Evolutionary conservation across 2,113 vertebrate species (phyloP).

Genomic region (Aepyceros melampus): DNA sequence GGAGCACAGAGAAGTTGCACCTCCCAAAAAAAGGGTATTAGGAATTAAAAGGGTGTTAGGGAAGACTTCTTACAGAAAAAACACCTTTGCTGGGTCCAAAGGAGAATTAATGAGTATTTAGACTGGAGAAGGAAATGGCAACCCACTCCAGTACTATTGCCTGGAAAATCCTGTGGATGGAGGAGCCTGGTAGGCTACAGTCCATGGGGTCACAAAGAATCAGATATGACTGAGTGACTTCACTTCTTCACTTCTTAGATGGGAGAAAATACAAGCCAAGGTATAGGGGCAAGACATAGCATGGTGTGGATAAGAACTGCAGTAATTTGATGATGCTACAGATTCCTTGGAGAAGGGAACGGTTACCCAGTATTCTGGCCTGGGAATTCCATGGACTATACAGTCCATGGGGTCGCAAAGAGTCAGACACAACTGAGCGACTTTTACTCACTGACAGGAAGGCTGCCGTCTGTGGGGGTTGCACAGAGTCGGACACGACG

Average conservation of each 20-base stretch:
- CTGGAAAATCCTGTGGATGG: too few species aligned
- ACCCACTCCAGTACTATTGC: too few species aligned
- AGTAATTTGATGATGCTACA: not conserved
- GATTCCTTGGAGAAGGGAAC: not conserved
- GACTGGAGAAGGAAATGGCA: not conserved
- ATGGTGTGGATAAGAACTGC: not conserved
- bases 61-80: not conserved
- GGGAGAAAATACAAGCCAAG: not conserved
- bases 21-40: not conserved
- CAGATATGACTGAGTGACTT: too few species aligned
- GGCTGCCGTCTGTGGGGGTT: not conserved
- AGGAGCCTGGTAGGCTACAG: too few species aligned
- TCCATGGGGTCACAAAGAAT: too few species aligned
- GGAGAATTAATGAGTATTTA: not conserved
- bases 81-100: not conserved
- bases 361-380: not conserved
- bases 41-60: not conserved
- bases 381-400: not conserved
- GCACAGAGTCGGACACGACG: rapidly evolving
- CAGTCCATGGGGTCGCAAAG: not conserved
- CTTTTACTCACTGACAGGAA: not conserved
- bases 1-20: not conserved
- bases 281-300: not conserved
- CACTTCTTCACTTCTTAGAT: not conserved
- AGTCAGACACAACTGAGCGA: not conserved